A percentile compares a stretch with the other conserved stretches of the same genome.
Conservation (phyloP, 2,888 invertebrate genomes). For the Sarcophaga carnaria region DNA sequence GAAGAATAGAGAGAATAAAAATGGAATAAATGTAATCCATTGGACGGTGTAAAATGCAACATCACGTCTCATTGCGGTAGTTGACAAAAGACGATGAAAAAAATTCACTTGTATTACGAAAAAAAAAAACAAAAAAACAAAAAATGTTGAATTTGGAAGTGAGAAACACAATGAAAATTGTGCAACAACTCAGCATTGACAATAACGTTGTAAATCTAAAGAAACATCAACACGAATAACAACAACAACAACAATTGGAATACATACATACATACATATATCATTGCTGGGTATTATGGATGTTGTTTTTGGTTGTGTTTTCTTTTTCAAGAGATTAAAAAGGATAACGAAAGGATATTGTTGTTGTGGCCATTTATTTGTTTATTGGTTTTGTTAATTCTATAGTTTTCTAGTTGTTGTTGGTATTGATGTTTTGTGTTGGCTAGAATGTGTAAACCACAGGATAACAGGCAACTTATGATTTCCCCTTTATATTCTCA, state of each 20-base stretch:
- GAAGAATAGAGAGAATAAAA: background rate
- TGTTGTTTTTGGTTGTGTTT: constrained; percentile 48
- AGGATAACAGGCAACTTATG: constrained; percentile 63
- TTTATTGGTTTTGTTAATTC: constrained; percentile 35
- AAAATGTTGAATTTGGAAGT: background rate
- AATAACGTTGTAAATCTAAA: constrained; percentile 50
- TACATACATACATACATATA: background rate
- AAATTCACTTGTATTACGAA: no score
- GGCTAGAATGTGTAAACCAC: constrained; percentile 65
- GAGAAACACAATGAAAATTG: no score
- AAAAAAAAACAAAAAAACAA: background rate
- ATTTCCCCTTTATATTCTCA: no score
- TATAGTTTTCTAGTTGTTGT: constrained; percentile 16
- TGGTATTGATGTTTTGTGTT: constrained; percentile 58
- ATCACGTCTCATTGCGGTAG: constrained; percentile 69
- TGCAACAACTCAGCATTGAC: constrained; percentile 38
- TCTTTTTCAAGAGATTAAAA: constrained; percentile 40
- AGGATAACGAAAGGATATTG: constrained; percentile 21
- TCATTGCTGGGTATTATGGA: background rate
- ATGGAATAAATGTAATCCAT: constrained; percentile 51
- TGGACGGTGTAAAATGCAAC: constrained; percentile 66
- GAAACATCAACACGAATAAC: constrained; percentile 19
- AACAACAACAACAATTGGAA: constrained; percentile 25
- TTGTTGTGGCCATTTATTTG: constrained; percentile 17
- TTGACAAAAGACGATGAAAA: constrained; percentile 38